Conservation (phyloP, 2,797 vertebrate species). For the Chromis chromis region DNA sequence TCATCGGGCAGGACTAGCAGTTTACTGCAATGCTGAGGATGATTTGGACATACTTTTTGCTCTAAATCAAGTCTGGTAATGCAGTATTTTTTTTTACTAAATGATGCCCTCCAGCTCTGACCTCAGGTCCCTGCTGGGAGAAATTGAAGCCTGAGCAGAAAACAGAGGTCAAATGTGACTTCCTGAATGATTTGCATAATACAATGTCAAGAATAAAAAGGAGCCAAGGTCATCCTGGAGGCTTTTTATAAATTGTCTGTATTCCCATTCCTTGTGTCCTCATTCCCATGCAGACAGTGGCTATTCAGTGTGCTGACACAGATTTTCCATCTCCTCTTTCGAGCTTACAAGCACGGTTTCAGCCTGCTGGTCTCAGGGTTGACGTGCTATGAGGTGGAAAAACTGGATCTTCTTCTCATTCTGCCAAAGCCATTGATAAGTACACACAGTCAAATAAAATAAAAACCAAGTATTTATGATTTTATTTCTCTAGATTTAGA, state of each 20-base stretch:
- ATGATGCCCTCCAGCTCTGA: conserved; percentile 16
- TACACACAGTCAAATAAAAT: conserved; percentile 8
- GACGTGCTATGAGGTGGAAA: conserved; percentile 53
- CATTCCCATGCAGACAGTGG: conserved; percentile 64
- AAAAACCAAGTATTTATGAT: conserved; percentile 21
- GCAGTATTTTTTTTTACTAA: conserved; percentile 25
- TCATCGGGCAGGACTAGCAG: background rate
- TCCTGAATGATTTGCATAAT: conserved; percentile 34
- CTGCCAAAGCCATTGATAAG: conserved; percentile 24
- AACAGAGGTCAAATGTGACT: too few relatives aligned
- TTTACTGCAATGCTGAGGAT: conserved; percentile 20
- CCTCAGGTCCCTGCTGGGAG: conserved; percentile 1
- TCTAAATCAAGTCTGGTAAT: conserved; percentile 24
- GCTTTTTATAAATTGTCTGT: conserved; percentile 67
- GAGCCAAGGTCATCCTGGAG: conserved; percentile 55
- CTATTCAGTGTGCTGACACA: conserved; percentile 69
- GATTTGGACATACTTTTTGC: conserved; percentile 2
- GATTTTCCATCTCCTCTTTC: conserved; percentile 68
- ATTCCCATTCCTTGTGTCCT: conserved; percentile 73
- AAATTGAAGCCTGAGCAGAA: conserved; percentile 8
- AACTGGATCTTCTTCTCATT: conserved; percentile 24
- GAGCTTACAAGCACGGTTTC: conserved; percentile 34
- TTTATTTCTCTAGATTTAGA: conserved; percentile 21
- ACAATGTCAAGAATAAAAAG: conserved; percentile 37
- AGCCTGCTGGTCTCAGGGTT: conserved; percentile 44